Evolutionary conservation across 2,113 vertebrate genomes (phyloP).

Genomic region (Crotophaga sulcirostris): DNA sequence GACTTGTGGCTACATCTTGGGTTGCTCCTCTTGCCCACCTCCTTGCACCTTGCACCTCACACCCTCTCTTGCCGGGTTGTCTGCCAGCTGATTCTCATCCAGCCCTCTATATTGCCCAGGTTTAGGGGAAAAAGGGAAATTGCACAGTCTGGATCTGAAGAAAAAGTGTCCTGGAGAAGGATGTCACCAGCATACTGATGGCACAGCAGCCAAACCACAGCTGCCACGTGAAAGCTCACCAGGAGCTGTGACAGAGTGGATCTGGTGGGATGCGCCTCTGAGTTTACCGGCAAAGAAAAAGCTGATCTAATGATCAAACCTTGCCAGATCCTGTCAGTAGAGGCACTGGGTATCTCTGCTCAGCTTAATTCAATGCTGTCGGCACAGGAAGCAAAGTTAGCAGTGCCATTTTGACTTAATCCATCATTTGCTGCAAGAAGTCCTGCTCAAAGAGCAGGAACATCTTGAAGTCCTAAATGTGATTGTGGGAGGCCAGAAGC

Average conservation of each 20-base stretch:
- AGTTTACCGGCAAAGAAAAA: constrained; percentile 4
- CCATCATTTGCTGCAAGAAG: background rate
- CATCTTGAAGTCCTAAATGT: background rate
- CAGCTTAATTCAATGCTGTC: background rate
- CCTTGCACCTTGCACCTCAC: background rate
- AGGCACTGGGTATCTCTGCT: background rate
- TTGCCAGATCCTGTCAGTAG: constrained; percentile 13
- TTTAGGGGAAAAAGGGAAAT: background rate
- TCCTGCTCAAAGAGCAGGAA: background rate
- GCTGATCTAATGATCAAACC: constrained; percentile 7
- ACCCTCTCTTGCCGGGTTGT: background rate
- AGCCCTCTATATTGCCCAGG: background rate
- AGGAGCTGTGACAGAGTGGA: background rate
- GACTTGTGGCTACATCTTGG: background rate
- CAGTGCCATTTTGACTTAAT: background rate
- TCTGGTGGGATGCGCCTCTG: background rate
- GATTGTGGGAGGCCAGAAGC: background rate
- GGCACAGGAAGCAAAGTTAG: background rate
- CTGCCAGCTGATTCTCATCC: constrained; percentile 2
- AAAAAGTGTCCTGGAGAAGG: background rate
- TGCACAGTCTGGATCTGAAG: constrained; percentile 9
- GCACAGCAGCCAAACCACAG: constrained; percentile 3
- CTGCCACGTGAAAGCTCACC: background rate
- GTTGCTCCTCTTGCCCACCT: background rate
- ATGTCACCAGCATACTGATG: background rate